Percentiles rank a stretch among this genome's conserved stretches.
Evolutionary conservation across 2,888 invertebrate species (phyloP).

Genomic region (Pollenia angustigena): DNA sequence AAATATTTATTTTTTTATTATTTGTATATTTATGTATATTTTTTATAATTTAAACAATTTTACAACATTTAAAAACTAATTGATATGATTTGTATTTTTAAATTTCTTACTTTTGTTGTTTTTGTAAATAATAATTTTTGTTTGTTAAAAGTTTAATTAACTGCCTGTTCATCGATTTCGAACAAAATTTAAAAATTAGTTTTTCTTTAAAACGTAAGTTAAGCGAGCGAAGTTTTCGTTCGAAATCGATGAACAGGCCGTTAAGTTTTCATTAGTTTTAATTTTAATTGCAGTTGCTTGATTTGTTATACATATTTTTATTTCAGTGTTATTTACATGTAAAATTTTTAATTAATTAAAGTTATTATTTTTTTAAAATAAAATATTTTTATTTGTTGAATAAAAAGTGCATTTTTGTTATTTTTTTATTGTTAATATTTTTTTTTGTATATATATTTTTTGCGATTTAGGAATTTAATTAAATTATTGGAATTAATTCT

Average conservation of each 20-base stretch:
- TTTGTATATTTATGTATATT: conserved; percentile 29
- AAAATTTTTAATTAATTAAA: conserved; percentile 7
- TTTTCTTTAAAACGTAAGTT: neutral
- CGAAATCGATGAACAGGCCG: too few relatives aligned
- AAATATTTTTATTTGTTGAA: conserved; percentile 26
- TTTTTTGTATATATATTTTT: conserved; percentile 24
- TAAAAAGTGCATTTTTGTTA: conserved; percentile 28
- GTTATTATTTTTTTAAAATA: conserved; percentile 8
- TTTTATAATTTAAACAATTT: conserved; percentile 63
- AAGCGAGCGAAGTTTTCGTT: neutral
- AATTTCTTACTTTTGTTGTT: neutral
- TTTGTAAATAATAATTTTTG: conserved; percentile 14
- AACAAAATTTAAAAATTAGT: neutral
- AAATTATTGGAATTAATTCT: conserved; percentile 41
- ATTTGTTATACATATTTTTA: conserved; percentile 9
- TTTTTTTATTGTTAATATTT: conserved; percentile 10
- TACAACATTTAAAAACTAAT: conserved; percentile 72
- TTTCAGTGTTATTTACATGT: conserved; percentile 41
- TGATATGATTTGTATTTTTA: conserved; percentile 67
- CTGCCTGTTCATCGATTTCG: too few relatives aligned
- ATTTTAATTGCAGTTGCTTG: conserved; percentile 23
- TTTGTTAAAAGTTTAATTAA: neutral
- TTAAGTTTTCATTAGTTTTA: neutral
- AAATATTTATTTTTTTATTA: conserved; percentile 41
- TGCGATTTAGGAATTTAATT: neutral